Base-by-base conservation (phyloP, 2,888 invertebrate genomes). In the Chloroclystis v-ata region DNA sequence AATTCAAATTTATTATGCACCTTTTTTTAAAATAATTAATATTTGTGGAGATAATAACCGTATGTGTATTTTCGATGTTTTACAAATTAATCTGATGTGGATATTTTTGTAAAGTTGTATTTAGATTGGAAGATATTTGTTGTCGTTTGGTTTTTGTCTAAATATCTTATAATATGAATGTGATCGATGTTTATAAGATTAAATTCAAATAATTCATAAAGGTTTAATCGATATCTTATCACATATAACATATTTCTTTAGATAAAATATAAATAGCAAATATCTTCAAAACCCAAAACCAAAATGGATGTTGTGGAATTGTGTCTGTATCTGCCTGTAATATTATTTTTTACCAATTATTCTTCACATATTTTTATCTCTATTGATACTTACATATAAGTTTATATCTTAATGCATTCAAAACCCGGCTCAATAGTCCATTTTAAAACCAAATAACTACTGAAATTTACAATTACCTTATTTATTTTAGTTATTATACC, bases 41-140 rank as follows among this genome's bases (percentile, higher is more conserved):
- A 52, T 38, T 37, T 8, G 24, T 47, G 57, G 54, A 49, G 46
- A 50, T 50, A 24, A 33, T 10, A 59, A 24, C 11, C 20, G 61
- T 68, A 49, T 64, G 57, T 74, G 79, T 80, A 78, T 82, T 80
- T 83, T 83, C 72, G 80, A 83, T 80, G 79, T 78, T 82, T 78
- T 81, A 82, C 78, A 80, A 76, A 56, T 67, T 63, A 66, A 64
- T 76, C 67, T 77, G 66, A 72, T 61, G 72, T 80, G 65, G 70
- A 69, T 84, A 84, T 83, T 83, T 83, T 84, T 83, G 7, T 5
- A 82, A 73, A 65, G 67, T 67, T 75, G 73, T 58, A 52, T 49
- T 37, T 64, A 65, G 48, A 61, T 51, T 52, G 45, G n/a, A 61
- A 63, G 57, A 59, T 67, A 61, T 69, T 63, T 64, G 61, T 63